Evolutionary conservation across 2,888 invertebrate genomes (phyloP).

Genomic region (Pyrrhosoma nymphula): DNA sequence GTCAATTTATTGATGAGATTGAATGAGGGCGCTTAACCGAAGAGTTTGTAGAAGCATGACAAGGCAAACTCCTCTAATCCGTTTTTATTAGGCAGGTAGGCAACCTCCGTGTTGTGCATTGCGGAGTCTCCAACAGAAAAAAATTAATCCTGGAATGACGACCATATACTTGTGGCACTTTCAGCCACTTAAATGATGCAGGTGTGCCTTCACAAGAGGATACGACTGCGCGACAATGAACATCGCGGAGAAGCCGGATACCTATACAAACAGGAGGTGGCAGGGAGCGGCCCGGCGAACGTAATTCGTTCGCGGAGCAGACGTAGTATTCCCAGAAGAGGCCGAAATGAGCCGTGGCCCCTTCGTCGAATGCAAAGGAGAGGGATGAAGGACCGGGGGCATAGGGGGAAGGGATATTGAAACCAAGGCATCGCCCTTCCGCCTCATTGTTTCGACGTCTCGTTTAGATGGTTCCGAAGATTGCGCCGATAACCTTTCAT

Average conservation of each 20-base stretch:
- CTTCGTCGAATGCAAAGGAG: background rate
- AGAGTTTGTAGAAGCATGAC: no score
- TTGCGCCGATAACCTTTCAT: constrained; percentile 31
- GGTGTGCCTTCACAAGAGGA: background rate
- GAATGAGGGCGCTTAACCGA: no score
- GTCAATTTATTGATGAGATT: no score
- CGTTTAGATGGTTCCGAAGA: constrained; percentile 46
- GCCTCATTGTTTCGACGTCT: constrained; percentile 25
- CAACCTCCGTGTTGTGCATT: no score
- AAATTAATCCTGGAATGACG: no score
- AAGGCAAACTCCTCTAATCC: no score
- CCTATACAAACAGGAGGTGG: background rate
- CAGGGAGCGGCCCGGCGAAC: background rate
- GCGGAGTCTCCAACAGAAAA: no score
- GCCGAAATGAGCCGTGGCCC: background rate
- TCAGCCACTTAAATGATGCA: background rate
- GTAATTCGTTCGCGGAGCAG: background rate
- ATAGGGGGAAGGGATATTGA: no score
- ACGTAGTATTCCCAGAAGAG: background rate
- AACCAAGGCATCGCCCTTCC: constrained; percentile 64
- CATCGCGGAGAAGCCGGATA: background rate
- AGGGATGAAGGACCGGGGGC: background rate
- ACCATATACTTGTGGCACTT: background rate
- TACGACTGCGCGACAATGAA: background rate
- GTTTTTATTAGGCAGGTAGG: no score